Conservation (phyloP, 2,888 invertebrate species). For the Macaria notata region DNA sequence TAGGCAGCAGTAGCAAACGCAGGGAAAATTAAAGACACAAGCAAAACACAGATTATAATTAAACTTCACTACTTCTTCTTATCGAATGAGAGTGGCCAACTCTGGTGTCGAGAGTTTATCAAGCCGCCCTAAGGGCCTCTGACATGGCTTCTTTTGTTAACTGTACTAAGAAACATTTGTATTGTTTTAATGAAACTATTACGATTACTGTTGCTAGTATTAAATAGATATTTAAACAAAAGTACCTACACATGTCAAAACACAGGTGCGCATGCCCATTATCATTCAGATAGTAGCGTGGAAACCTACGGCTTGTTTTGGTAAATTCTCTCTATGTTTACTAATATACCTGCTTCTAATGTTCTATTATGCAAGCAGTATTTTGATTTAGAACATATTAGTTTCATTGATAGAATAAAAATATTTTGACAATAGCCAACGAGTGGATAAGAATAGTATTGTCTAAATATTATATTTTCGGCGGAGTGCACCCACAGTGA, state of each 20-base stretch:
- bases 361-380: constrained; percentile 57
- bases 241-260: constrained; percentile 34
- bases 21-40: too few species aligned
- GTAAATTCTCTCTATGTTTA: constrained; percentile 60
- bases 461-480: constrained; percentile 15
- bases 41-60: too few species aligned
- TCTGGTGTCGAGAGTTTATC: too few species aligned
- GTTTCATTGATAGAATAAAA: constrained; percentile 54
- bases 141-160: too few species aligned
- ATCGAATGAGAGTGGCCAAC: too few species aligned
- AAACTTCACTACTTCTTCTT: too few species aligned
- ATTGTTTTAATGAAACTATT: too few species aligned
- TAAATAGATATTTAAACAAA: constrained; percentile 14
- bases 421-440: constrained; percentile 53
- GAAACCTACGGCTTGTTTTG: constrained; percentile 55
- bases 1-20: too few species aligned
- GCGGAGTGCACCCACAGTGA: constrained; percentile 10
- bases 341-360: constrained; percentile 49
- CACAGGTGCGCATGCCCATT: constrained; percentile 39
- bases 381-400: constrained; percentile 53
- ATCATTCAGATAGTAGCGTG: constrained; percentile 50
- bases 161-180: too few species aligned
- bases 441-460: constrained; percentile 8
- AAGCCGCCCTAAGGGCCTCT: too few species aligned
- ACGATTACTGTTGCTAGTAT: background rate